A percentile compares a stretch with the other conserved stretches of the same genome.
Evolutionary conservation across 2,113 vertebrate species (phyloP).

Genomic region (Actenoides lindsayi): DNA sequence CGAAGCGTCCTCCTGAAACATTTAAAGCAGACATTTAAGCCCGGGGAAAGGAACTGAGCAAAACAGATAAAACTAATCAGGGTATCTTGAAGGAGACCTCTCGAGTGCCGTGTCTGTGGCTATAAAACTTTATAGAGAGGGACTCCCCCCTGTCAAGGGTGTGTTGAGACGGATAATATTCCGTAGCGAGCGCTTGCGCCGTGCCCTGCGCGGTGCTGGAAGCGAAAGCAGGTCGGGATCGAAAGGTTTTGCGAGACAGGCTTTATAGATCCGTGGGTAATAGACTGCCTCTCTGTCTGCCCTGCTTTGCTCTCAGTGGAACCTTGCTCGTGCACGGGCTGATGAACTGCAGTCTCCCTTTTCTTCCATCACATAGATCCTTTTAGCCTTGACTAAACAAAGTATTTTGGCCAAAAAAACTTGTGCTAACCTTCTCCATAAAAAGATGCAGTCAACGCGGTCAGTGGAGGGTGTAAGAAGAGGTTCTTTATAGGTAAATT

Average conservation of each 20-base stretch:
- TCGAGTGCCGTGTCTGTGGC: not conserved
- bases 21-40: not conserved
- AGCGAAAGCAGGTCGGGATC: not conserved
- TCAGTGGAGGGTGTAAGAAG: not conserved
- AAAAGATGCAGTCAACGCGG: not conserved
- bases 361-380: not conserved
- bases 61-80: not conserved
- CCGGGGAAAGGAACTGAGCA: slow-evolving; percentile 3
- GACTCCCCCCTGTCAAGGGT: slow-evolving; percentile 22
- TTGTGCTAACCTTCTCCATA: not conserved
- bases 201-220: not conserved
- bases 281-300: not conserved
- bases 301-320: not conserved
- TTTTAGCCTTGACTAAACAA: not conserved
- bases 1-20: not conserved
- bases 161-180: slow-evolving; percentile 8
- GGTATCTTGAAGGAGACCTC: not conserved
- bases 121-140: slow-evolving; percentile 8
- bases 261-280: not conserved
- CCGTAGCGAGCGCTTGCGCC: not conserved
- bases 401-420: not conserved
- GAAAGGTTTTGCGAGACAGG: not conserved
- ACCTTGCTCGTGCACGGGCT: not conserved
- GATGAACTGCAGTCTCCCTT: not conserved
- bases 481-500: not conserved